These are phyloP conservation scores for Chaenocephalus aceratus DNA, from an alignment of 2,113 vertebrate species.

Conservation along the genomic window DNA sequence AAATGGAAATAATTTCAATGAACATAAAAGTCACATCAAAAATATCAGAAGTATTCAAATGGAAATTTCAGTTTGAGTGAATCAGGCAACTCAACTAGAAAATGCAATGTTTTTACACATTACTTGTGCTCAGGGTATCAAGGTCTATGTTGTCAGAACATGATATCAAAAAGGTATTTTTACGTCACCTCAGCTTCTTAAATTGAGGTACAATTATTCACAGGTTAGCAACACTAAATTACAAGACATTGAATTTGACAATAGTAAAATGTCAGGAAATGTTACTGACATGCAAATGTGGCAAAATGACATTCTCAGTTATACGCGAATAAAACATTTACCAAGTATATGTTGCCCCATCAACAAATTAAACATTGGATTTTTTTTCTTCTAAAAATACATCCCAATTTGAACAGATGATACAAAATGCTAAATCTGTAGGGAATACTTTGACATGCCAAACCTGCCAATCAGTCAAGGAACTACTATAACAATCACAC, in stretches of 20 bases:
- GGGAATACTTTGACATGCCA: conserved; percentile 24
- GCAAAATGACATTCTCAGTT: conserved; percentile 47
- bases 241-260: conserved; percentile 51
- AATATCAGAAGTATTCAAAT: not conserved
- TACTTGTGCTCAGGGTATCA: conserved; percentile 3
- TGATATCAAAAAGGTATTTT: conserved; percentile 9
- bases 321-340: conserved; percentile 43
- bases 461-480: not conserved
- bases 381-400: not conserved
- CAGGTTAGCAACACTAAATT: conserved; percentile 11
- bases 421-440: conserved; percentile 5
- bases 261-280: conserved; percentile 27
- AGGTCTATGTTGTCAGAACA: conserved; percentile 17
- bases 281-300: conserved; percentile 50
- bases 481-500: conserved; percentile 8
- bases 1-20: not conserved
- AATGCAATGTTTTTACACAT: not conserved
- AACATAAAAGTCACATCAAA: conserved; percentile 14
- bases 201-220: conserved; percentile 30
- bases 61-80: not conserved
- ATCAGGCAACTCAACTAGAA: not conserved
- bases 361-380: conserved; percentile 10
- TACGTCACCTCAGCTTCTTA: conserved; percentile 48
- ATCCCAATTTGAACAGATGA: conserved; percentile 17
- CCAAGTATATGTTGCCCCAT: conserved; percentile 7